phyloP scores from a whole-genome alignment of 35 echinoderm and acorn worm genomes.

The Chiridota heheva region DNA sequence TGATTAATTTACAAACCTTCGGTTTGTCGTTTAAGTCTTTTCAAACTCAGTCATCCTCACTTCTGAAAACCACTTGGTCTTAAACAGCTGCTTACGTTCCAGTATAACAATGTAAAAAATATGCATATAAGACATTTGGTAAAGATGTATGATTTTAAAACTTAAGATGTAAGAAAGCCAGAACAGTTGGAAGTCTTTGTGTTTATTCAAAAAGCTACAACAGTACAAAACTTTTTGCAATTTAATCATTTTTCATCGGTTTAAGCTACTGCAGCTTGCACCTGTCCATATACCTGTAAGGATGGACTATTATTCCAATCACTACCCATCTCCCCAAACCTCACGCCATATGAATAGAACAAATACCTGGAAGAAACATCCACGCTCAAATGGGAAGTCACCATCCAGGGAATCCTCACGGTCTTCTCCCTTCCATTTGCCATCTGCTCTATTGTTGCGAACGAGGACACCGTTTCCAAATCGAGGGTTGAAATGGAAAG shows the following conservation, averaged over 20 bases:
- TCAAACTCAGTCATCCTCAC: too few relatives aligned
- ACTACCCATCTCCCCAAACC: neutral
- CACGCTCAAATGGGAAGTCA: conserved; percentile 40
- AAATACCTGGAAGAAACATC: conserved; percentile 30
- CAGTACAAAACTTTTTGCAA: neutral
- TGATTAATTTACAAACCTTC: neutral
- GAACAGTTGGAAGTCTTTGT: neutral
- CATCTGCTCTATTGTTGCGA: conserved; percentile 21
- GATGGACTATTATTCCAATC: neutral
- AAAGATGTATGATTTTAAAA: neutral
- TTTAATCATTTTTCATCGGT: neutral
- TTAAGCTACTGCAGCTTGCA: neutral
- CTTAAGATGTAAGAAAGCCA: neutral
- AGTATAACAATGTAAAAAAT: too few relatives aligned
- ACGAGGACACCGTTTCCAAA: conserved; percentile 47
- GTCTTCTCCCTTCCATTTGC: conserved; percentile 14
- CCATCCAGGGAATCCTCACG: conserved; percentile 22
- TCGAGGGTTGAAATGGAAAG: conserved; percentile 54
- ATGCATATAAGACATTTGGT: neutral
- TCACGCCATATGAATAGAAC: neutral
- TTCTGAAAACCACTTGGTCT: too few relatives aligned
- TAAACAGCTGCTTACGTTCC: too few relatives aligned
- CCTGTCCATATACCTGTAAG: neutral
- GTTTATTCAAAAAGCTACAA: neutral
- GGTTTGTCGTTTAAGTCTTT: neutral